Base-by-base conservation (phyloP, 2,113 vertebrate genomes). In the Entomyzon cyanotis region DNA sequence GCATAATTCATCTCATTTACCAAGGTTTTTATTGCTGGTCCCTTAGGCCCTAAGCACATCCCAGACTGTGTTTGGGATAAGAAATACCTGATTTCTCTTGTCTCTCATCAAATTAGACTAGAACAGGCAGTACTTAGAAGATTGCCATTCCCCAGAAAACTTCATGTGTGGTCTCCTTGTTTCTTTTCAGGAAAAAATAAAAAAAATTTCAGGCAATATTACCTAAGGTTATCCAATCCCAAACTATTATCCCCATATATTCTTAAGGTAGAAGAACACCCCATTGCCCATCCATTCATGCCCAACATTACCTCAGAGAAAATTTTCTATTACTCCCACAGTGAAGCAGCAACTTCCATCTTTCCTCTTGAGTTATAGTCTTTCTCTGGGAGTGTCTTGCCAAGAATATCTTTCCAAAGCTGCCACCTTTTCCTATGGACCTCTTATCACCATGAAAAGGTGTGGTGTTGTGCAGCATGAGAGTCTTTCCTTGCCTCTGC, bases 61-160 rank as follows among this genome's bases (percentile, higher is more conserved):
- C 65, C 33, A 22, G 18, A 44, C 81, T 89, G 53, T 73, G 86
- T 88, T 67, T 52, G 7, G 55, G 74, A 47, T 83, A 77, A 94
- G 76, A 94, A 95, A 85, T 69, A 84, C 59, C 77, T 75, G 62
- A 90, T 92, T 92, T 94, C 90, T 90, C 91, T 87, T 69, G 55
- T 92, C 75, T 67, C 75, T 96, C 85, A 96, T 93, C 86, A 95
- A 52, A 82, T 86, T 80, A 55, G 41, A 35, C 35, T 50, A 94
- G 84, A n/a, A 91, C 67, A 87, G 58, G 39, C 75, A 78, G 60
- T 84, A 68, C 78, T 85, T 60, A 82, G 25, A 74, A 58, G 46
- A 71, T 59, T 74, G 23, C 59, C 11, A 16, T 83, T 90, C 63
- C 74, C 39, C 31, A 56, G 53, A 84, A 70, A 69, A 59, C 37